These are phyloP conservation scores for Anarsia innoxiella DNA, from an alignment of 2,888 invertebrate genomes.

Conservation along the genomic window DNA sequence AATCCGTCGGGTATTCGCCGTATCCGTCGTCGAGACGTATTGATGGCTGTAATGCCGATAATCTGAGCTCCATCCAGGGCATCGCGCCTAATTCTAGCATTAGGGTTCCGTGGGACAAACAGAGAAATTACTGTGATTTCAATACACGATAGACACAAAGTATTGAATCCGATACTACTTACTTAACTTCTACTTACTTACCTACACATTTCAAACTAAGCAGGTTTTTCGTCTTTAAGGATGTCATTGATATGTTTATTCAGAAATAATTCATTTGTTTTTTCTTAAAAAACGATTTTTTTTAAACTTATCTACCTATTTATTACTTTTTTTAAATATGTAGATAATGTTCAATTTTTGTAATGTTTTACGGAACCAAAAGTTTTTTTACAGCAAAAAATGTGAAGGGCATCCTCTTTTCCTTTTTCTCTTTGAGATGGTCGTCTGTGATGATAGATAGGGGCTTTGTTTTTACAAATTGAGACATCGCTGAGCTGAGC, in stretches of 20 bases:
- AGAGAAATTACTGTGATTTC: too few species aligned
- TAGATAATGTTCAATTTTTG: too few species aligned
- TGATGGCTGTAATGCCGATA: constrained; percentile 26
- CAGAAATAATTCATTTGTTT: too few species aligned
- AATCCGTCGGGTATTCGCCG: constrained; percentile 2
- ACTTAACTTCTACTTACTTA: too few species aligned
- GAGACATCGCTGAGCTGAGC: constrained; percentile 33
- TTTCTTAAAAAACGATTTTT: too few species aligned
- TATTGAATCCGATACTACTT: too few species aligned
- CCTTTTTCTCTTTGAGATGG: constrained; percentile 11
- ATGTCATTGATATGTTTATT: too few species aligned
- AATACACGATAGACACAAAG: too few species aligned
- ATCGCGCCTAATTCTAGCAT: constrained; percentile 15
- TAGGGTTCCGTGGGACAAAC: constrained; percentile 23
- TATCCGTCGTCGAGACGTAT: constrained; percentile 17
- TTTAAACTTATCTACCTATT: too few species aligned
- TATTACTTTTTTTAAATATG: too few species aligned
- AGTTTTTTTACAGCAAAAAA: not conserved
- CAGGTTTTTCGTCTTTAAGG: too few species aligned
- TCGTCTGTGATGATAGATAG: constrained; percentile 38
- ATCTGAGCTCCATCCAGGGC: constrained; percentile 20
- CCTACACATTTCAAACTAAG: too few species aligned
- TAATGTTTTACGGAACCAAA: constrained; percentile 7
- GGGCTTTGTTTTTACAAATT: constrained; percentile 49
- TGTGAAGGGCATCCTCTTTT: constrained; percentile 6